These are phyloP conservation scores for Harpagifer antarcticus DNA, from an alignment of 2,797 vertebrate genomes.

Conservation along the genomic window DNA sequence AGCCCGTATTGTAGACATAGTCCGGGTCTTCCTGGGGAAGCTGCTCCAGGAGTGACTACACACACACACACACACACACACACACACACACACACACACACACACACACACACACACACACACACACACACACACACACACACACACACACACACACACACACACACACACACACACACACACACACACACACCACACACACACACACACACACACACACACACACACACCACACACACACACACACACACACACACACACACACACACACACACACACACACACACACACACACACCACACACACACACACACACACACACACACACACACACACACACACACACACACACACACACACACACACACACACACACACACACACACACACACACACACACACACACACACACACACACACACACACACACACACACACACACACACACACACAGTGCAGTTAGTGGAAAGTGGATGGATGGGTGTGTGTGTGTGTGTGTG, in stretches of 20 bases:
- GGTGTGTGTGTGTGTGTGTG: neutral
- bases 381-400: slow-evolving; percentile 26
- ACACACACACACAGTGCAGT: neutral
- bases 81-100: too few species aligned
- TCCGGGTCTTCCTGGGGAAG: slow-evolving; percentile 88
- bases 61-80: slow-evolving; percentile 12
- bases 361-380: slow-evolving; percentile 24
- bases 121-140: too few species aligned
- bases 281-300: too few species aligned
- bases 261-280: too few species aligned
- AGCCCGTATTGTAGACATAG: slow-evolving; percentile 91
- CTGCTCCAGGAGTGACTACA: slow-evolving; percentile 91
- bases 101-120: too few species aligned
- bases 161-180: too few species aligned
- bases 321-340: slow-evolving; percentile 26
- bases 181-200: too few species aligned
- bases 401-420: slow-evolving; percentile 29
- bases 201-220: too few species aligned
- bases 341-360: slow-evolving; percentile 29
- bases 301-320: slow-evolving; percentile 24
- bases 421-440: slow-evolving; percentile 24
- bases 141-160: too few species aligned
- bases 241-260: too few species aligned
- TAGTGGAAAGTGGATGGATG: neutral
- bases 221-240: too few species aligned